Evolutionary conservation across 2,797 vertebrate genomes (phyloP), one percentile per base, ranked within the genome.

Genomic region (Clamator glandarius): DNA sequence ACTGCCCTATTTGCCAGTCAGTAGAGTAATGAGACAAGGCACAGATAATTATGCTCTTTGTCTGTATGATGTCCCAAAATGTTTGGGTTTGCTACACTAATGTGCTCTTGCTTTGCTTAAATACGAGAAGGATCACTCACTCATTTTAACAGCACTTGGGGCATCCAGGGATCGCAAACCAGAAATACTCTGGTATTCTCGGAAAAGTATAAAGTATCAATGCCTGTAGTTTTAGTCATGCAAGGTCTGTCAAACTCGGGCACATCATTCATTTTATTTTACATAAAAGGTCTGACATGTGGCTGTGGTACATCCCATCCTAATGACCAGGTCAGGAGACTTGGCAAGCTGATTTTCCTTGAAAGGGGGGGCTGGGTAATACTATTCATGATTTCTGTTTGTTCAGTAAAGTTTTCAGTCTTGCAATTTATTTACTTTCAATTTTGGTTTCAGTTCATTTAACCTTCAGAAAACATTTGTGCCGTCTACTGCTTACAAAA

Each of bases 361-460:
- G 78, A 44, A 85, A 89, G 51, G 72, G n/a, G 77, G 44, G 62
- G 24, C 46, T 63, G 62, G 58, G 28, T 59, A 52, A 79, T 78
- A 12, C 42, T 84, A 1, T 46, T 57, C 2, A 1, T 73, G 82
- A 55, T 42, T 81, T 88, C 80, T 95, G 69, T 95, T 95, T 95
- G 82, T 95, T 96, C 92, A 90, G 41, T 80, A 29, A 90, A 69
- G 42, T 96, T 95, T 95, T 93, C 88, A 67, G 84, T 92, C 87
- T 91, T 95, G 59, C 88, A 87, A 83, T 95, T 89, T 97, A 96
- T 95, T 96, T 97, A 91, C 92, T 97, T 97, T 94, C 95, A 84
- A 86, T 96, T 96, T 96, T 92, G 73, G 84, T 92, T 94, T 93
- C 87, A 90, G 83, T 92, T 95, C 92, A 91, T 95, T 96, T 96